Percentiles rank a stretch among this genome's conserved stretches.
Evolutionary conservation across 2,797 vertebrate species (phyloP).

Genomic region (Astyanax mexicanus): DNA sequence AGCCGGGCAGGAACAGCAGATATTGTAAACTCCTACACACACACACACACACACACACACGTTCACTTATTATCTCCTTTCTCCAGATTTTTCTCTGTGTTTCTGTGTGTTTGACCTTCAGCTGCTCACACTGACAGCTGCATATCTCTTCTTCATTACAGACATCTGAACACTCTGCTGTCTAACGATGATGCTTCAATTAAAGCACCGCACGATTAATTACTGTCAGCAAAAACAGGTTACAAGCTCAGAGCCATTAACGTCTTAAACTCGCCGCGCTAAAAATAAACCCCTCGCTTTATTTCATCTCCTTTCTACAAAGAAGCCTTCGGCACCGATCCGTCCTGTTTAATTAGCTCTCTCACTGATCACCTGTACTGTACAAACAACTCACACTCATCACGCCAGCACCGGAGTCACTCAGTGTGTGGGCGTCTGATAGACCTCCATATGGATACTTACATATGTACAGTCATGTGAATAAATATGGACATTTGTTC

Average conservation of each 20-base stretch:
- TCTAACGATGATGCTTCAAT: not conserved
- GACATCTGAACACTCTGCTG: not conserved
- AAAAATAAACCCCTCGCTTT: not conserved
- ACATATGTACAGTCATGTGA: too few species aligned
- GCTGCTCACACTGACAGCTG: not conserved
- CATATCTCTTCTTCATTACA: not conserved
- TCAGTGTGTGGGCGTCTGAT: constrained; percentile 14
- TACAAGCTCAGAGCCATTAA: not conserved
- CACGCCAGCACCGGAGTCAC: not conserved
- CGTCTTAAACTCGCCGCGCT: not conserved
- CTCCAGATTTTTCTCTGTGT: not conserved
- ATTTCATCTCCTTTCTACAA: not conserved
- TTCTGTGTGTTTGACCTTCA: not conserved
- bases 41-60: not conserved
- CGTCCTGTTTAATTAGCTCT: not conserved
- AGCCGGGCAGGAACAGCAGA: too few species aligned
- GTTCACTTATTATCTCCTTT: too few species aligned
- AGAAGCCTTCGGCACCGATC: not conserved
- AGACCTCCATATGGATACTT: too few species aligned
- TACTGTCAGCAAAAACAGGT: not conserved
- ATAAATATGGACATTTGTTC: too few species aligned
- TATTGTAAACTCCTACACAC: not conserved
- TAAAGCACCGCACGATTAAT: not conserved
- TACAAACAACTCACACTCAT: not conserved
- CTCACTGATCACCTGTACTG: too few species aligned